Conservation (phyloP, 2,113 vertebrate genomes). For the Spheniscus mendiculus region DNA sequence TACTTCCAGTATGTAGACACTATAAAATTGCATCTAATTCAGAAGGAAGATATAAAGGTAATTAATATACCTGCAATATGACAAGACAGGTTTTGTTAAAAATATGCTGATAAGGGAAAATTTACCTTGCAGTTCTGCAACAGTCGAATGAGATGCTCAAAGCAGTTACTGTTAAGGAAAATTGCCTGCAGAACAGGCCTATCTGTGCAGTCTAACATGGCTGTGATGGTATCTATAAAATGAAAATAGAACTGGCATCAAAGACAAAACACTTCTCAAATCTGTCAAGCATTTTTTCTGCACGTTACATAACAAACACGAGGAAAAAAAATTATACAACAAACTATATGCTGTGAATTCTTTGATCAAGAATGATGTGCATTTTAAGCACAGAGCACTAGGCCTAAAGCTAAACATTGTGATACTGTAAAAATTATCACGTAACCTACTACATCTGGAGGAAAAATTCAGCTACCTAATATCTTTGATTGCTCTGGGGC, state of each 20-base stretch:
- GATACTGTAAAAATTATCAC: neutral
- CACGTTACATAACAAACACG: neutral
- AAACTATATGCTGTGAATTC: neutral
- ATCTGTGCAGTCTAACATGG: slow-evolving; percentile 96
- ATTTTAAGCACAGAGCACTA: neutral
- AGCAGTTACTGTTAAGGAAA: slow-evolving; percentile 99
- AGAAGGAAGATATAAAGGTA: neutral
- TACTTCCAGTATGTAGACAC: neutral
- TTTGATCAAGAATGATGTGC: neutral
- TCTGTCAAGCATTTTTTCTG: neutral
- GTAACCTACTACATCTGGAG: neutral
- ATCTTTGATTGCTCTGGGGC: neutral
- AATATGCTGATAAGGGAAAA: neutral
- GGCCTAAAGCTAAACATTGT: neutral
- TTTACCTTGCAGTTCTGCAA: slow-evolving; percentile 98
- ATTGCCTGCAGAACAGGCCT: slow-evolving; percentile 96
- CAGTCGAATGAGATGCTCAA: slow-evolving; percentile 94
- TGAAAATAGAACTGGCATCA: slow-evolving; percentile 52
- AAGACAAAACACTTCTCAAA: neutral
- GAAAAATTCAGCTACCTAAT: neutral
- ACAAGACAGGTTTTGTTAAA: neutral
- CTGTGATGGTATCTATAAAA: slow-evolving; percentile 90
- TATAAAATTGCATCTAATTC: neutral
- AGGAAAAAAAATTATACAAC: neutral
- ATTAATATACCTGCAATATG: neutral